Evolutionary conservation across 2,797 vertebrate genomes (phyloP).

Genomic region (Gymnothorax reevesii): DNA sequence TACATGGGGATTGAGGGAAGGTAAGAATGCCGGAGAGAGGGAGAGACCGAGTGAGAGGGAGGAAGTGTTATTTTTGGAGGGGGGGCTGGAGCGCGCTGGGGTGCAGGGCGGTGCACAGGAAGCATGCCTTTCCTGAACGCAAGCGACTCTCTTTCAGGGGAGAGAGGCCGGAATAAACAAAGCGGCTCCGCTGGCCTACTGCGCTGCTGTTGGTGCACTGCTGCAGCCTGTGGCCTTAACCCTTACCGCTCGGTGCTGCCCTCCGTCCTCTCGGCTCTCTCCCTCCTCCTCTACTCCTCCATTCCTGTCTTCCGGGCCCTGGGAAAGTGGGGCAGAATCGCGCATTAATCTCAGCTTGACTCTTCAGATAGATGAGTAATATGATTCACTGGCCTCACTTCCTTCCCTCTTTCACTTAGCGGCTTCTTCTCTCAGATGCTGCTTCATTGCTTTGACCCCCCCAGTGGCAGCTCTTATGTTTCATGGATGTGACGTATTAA

Average conservation of each 20-base stretch:
- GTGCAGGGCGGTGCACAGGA: constrained; percentile 70
- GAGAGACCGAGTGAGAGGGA: not conserved
- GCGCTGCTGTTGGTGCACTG: constrained; percentile 49
- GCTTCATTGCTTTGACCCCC: not conserved
- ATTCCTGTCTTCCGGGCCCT: too few species aligned
- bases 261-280: not conserved
- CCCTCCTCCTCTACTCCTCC: not conserved
- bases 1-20: not conserved
- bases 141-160: constrained; percentile 58
- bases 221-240: constrained; percentile 13
- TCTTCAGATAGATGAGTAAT: not conserved
- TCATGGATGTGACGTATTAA: not conserved
- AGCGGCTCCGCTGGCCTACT: constrained; percentile 40
- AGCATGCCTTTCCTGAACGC: constrained; percentile 73
- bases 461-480: not conserved
- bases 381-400: not conserved
- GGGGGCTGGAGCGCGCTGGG: constrained; percentile 53
- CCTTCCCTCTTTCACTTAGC: not conserved
- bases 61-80: not conserved
- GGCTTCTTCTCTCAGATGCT: not conserved
- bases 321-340: too few species aligned
- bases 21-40: not conserved
- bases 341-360: too few species aligned
- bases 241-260: not conserved
- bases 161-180: constrained; percentile 74